Evolutionary conservation across 2,797 vertebrate species (phyloP), one percentile per base, ranked within the genome.

Genomic region (Ceryle rudis): DNA sequence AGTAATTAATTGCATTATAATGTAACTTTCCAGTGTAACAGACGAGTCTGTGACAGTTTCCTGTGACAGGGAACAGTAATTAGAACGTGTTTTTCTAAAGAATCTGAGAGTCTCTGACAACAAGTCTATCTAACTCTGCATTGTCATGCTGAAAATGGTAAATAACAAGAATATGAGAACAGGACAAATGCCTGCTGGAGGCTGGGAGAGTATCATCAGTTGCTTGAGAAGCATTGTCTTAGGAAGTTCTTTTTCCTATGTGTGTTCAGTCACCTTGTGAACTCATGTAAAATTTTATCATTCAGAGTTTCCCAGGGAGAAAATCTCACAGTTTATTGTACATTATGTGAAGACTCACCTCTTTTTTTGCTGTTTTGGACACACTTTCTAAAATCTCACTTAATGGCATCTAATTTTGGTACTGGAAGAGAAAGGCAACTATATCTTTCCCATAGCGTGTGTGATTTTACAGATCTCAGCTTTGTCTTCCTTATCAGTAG

Each of bases 21-120:
- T 13, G 16, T 55, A 77, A 39, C 37, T 69, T 93, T 75, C 18
- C 14, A 22, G 66, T 42, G 33, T 65, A 91, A 69, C 22, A 51
- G 49, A 83, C 87, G 62, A 69, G 15, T 66, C 26, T 18, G 6
- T 95, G 72, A 62, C 75, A 86, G 44, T 74, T 90, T 16, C 13
- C 9, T 69, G 67, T 83, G 73, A 72, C 0, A 5, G 25, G 9
- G 28, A 91, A 33, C 33, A 72, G 37, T 52, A 89, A 79, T 91
- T 87, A 87, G 72, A 87, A 65, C 18, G 79, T 87, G 15, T 75
- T 95, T 89, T 92, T 75, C 71, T 85, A 61, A 85, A 75, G 35
- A 78, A 78, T 77, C 28, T 77, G 71, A 78, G 46, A 86, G 23
- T 47, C 28, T 61, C 11, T 86, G 75, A 33, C 49, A 66, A 90